Evolutionary conservation across 2,113 vertebrate species (phyloP).

Genomic region (Sinocyclocheilus maitianheensis): DNA sequence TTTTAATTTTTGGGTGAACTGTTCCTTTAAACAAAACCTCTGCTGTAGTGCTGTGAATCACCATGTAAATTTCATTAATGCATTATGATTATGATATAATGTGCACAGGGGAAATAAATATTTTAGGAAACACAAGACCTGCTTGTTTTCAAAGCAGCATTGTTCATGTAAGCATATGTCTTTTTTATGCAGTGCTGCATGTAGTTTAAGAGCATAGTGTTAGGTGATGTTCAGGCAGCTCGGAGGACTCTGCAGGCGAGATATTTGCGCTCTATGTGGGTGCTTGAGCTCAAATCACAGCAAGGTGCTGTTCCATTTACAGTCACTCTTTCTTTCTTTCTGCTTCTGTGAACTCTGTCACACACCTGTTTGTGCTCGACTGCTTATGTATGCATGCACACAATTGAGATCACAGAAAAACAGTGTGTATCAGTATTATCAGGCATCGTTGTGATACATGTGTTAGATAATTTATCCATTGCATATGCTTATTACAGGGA

Average conservation of each 20-base stretch:
- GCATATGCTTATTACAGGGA: not conserved
- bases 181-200: slow-evolving; percentile 11
- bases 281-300: slow-evolving; percentile 20
- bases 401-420: not conserved
- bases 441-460: not conserved
- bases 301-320: slow-evolving; percentile 26
- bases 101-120: not conserved
- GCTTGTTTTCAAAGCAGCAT: slow-evolving; percentile 23
- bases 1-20: not conserved
- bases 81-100: not conserved
- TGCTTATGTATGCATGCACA: not conserved
- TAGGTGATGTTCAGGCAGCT: slow-evolving; percentile 27
- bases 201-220: slow-evolving; percentile 5
- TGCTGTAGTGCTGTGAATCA: not conserved
- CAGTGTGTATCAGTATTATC: not conserved
- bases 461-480: not conserved
- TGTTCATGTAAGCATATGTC: not conserved
- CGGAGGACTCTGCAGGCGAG: slow-evolving; percentile 13
- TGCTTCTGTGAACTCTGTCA: slow-evolving; percentile 24
- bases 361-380: not conserved
- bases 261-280: slow-evolving; percentile 15
- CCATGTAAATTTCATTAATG: not conserved
- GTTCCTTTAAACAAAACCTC: not conserved
- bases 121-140: slow-evolving; percentile 5
- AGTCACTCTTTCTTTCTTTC: slow-evolving; percentile 21